Evolutionary conservation across 2,797 vertebrate species (phyloP).

Genomic region (Antennarius maculatus): DNA sequence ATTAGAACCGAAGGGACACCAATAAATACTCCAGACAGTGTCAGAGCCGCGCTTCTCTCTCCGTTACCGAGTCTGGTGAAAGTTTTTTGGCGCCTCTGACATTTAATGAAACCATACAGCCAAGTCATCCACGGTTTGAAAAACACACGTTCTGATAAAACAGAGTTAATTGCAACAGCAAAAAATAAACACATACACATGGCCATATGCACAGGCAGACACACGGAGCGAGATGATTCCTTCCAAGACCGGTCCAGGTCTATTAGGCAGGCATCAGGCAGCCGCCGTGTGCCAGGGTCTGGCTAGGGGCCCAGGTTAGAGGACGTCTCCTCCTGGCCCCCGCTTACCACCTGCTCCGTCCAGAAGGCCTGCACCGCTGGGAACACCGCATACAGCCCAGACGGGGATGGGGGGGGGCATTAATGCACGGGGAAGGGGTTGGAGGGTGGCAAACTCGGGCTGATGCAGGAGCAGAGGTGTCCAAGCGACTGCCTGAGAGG

Average conservation of each 20-base stretch:
- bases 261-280: slow-evolving; percentile 75
- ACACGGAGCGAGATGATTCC: slow-evolving; percentile 38
- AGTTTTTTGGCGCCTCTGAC: background rate
- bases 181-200: slow-evolving; percentile 18
- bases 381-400: slow-evolving; percentile 53
- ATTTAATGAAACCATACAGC: slow-evolving; percentile 5
- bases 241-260: slow-evolving; percentile 68
- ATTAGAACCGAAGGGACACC: too few species aligned
- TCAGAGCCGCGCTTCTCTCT: background rate
- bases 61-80: too few species aligned
- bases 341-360: slow-evolving; percentile 82
- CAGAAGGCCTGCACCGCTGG: slow-evolving; percentile 78
- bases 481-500: slow-evolving; percentile 9
- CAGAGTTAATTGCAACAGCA: slow-evolving; percentile 22
- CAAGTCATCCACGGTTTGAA: slow-evolving; percentile 28
- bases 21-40: too few species aligned
- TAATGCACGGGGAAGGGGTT: too few species aligned
- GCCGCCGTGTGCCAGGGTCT: slow-evolving; percentile 70
- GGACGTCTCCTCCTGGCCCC: slow-evolving; percentile 80
- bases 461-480: slow-evolving; percentile 32
- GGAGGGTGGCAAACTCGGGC: background rate
- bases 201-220: slow-evolving; percentile 27
- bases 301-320: slow-evolving; percentile 82
- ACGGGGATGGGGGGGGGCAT: slow-evolving; percentile 17
- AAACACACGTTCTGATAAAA: slow-evolving; percentile 36